Evolutionary conservation across 1,140 invertebrate genomes (phyloP), one percentile per base, ranked within the genome.

Genomic region (Trissolcus basalis): DNA sequence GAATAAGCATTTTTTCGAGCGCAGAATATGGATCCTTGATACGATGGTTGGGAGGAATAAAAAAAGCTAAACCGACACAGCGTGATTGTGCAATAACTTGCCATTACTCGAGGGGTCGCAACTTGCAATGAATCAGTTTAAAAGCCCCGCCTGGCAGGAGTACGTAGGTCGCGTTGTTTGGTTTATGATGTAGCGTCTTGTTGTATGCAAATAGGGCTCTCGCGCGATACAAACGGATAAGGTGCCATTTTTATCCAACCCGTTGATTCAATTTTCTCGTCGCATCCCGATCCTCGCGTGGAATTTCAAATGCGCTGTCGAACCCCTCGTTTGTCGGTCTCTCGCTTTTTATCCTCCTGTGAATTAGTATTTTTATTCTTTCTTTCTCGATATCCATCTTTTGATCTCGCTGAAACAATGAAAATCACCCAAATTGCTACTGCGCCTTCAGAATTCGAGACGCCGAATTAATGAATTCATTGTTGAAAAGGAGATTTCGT

Each of bases 81-180:
- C 71, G 65, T 68, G 64, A 76, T 80, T 80, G 77, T 78, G 77
- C 76, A 77, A 81, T 81, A 84, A 82, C 80, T 83, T 78, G 65
- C 79, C 74, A 81, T 84, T 82, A 84, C 73, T 16, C 39, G 71
- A 65, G 58, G 65, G 58, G 69, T 70, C 69, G 68, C 77, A 69
- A 78, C 70, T 70, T 75, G 73, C 74, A 79, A 86, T 86, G 82
- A 86, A 86, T 86, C 84, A 85, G 82, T 82, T 84, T 84, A 82
- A 85, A 84, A 81, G 75, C 80, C 77, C 76, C 75, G 75, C 69
- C 53, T 79, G 79, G 71, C 76, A 56, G 65, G 67, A 81, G 78
- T 79, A 83, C 74, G 70, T 72, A 60, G 48, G 48, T 59, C 64
- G 81, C 63, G 68, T 64, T 73, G 80, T 82, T 85, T 81, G 81